Evolutionary conservation across 2,113 vertebrate genomes (phyloP).

Genomic region (Oryzias javanicus): DNA sequence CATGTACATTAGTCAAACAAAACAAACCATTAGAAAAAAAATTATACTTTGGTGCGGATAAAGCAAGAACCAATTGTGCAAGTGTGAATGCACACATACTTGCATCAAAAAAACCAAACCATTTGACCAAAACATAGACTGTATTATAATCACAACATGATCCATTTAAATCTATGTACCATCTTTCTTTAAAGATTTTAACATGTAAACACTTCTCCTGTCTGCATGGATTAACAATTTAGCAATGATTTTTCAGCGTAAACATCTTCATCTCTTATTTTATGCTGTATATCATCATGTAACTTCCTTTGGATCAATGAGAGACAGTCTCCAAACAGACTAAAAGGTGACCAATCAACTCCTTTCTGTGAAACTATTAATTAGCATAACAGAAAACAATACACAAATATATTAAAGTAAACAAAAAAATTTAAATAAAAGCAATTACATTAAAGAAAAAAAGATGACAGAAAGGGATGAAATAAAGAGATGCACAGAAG

Average conservation of each 20-base stretch:
- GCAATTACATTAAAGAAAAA: conserved; percentile 15
- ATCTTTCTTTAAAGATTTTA: too few relatives aligned
- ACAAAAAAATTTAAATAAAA: conserved; percentile 3
- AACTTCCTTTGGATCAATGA: conserved; percentile 30
- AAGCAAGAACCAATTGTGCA: too few relatives aligned
- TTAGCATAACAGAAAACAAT: conserved; percentile 41
- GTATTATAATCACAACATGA: too few relatives aligned
- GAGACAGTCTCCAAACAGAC: conserved; percentile 30
- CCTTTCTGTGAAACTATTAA: conserved; percentile 50
- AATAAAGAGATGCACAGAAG: conserved; percentile 49
- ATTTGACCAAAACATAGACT: background rate
- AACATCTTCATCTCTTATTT: conserved; percentile 9
- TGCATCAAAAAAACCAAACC: background rate
- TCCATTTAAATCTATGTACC: background rate
- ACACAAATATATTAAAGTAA: conserved; percentile 9
- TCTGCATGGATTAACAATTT: background rate
- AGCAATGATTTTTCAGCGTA: background rate
- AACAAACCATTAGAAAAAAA: too few relatives aligned
- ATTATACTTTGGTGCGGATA: background rate
- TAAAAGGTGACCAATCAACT: conserved; percentile 31
- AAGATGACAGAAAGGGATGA: conserved; percentile 23
- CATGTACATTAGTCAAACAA: too few relatives aligned
- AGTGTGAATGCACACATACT: too few relatives aligned
- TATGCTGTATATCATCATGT: conserved; percentile 13
- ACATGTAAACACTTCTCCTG: background rate